Evolutionary conservation across 2,113 vertebrate genomes (phyloP), one percentile per base, ranked within the genome.

Genomic region (Galbula dea): DNA sequence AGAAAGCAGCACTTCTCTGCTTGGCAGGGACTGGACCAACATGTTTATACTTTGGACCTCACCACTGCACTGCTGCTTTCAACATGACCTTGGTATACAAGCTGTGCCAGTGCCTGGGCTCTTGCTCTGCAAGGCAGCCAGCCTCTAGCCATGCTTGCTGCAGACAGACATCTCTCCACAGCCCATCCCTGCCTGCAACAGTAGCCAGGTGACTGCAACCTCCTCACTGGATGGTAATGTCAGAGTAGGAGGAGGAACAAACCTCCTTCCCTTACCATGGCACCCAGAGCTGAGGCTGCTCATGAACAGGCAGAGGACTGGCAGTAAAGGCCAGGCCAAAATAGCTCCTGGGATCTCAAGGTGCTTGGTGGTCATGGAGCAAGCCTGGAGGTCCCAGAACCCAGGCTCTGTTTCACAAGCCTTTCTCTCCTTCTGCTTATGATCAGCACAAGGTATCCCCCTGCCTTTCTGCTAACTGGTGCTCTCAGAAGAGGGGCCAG

Each of bases 111-210:
- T 0, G 1, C n/a, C 62, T 1, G 2, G 46, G 13, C 24, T 68
- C 52, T 29, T 2, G 5, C 51, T 45, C 37, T 0, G 9, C 27
- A 27, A 18, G 46, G 15, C 1, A 0, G 32, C 34, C 20, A 30
- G 52, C 55, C 46, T 27, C 55, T 2, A 8, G 20, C 66, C 3
- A 1, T 4, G 15, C 22, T 32, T 11, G 16, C 73, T 37, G 37
- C 9, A 15, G 41, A 43, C 12, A 21, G 32, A 39, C 37, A 23
- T 39, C 51, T 69, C n/a, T 46, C 26, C 6, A 4, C 24, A 8
- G 9, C 30, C 30, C 48, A 14, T 3, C 20, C 41, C 37, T 6
- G 14, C 9, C 6, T 0, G 9, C 20, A 34, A 12, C 30, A 27
- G 37, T 39, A 12, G 2, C 1, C 2, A 61, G 37, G 37, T 3